Evolutionary conservation across 1,140 invertebrate genomes (phyloP), one percentile per base, ranked within the genome.

Genomic region (Panagrolaimus sp.): DNA sequence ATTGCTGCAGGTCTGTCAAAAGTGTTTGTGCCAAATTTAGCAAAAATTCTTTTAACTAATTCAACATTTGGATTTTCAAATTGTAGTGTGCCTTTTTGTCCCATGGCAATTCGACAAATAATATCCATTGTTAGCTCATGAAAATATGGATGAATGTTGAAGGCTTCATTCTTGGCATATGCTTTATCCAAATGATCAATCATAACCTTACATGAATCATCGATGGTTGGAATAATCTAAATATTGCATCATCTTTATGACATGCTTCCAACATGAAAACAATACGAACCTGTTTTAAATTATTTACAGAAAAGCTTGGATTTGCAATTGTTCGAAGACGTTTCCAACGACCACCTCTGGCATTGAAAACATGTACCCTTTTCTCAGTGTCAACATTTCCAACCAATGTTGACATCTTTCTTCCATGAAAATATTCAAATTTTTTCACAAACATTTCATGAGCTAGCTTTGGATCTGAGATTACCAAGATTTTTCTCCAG

Each of bases 391-490:
- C 74, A 9, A 68, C 48, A 63, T 75, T 53, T 43, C 73, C 73
- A 65, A 42, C 31, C 53, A 65, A 38, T 7, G 7, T n/a, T 43
- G 25, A 38, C 16, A 84, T 83, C 75, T 84, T 84, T 80, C 85
- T 71, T 43, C 81, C 83, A 70, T 85, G 83, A 74, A 86, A 86
- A 69, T 79, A 78, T 45, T 83, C 82, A 73, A 86, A 86, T 70
- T 86, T 83, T 69, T 85, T 85, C 20, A 84, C 75, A 62, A 86
- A 83, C 14, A 86, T 78, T 70, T 86, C 82, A n/a, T 84, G 71
- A 8, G 85, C 63, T 20, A 86, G 53, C 8, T 83, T 78, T 1
- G 78, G 69, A 73, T 86, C 82, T 20, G 83, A 80, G 3, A 83
- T 82, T 1, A 86, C 84, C 14, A 86, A 71, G 1, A 84, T 76